Conservation (phyloP, 2,797 vertebrate species). For the Spheniscus humboldti region DNA sequence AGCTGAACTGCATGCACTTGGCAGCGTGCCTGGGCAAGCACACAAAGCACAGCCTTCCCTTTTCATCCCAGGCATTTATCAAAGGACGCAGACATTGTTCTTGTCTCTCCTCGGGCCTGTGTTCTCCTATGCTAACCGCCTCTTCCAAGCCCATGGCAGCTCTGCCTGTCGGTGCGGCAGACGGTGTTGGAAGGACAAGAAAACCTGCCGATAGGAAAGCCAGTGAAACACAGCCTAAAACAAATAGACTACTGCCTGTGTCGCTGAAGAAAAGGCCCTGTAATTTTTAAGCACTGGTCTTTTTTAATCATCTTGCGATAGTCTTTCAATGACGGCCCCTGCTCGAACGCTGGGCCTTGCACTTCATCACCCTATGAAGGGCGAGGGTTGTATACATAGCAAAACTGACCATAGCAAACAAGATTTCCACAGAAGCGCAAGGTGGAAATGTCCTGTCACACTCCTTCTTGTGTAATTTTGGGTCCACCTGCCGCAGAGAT, state of each 20-base stretch:
- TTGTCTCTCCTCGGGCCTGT: neutral
- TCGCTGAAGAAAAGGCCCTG: neutral
- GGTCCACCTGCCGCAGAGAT: neutral
- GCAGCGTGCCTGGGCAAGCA: neutral
- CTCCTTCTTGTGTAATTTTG: neutral
- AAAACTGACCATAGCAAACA: neutral
- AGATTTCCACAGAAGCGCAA: neutral
- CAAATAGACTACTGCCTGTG: neutral
- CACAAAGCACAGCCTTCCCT: neutral
- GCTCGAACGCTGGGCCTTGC: fast-evolving
- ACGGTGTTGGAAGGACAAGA: neutral
- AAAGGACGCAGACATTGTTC: neutral
- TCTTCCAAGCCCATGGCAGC: neutral
- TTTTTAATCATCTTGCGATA: fast-evolving
- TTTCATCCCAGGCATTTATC: neutral
- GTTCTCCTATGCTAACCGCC: neutral
- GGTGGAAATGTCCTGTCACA: neutral
- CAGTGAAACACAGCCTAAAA: neutral
- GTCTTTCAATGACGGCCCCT: neutral
- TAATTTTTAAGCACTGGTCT: neutral
- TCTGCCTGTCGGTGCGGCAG: neutral
- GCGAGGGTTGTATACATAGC: neutral
- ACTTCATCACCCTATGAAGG: neutral
- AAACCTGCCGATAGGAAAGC: neutral
- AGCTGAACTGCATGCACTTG: neutral